A percentile compares a stretch with the other conserved stretches of the same genome.
These are phyloP conservation scores for Escarpia spicata DNA, from an alignment of 2,888 invertebrate genomes.

Conservation along the genomic window DNA sequence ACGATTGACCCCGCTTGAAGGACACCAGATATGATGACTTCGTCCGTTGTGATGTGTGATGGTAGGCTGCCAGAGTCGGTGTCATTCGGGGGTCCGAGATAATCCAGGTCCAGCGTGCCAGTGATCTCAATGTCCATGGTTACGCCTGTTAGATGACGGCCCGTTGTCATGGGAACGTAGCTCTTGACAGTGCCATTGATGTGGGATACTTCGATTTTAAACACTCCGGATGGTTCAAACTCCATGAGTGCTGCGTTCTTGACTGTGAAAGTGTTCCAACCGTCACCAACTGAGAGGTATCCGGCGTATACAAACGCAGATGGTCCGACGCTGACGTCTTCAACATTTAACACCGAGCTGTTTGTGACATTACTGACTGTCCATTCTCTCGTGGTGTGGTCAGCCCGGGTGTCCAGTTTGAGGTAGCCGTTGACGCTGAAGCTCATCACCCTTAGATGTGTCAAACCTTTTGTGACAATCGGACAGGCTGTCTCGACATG, in stretches of 20 bases:
- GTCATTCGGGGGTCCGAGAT: conserved; percentile 33
- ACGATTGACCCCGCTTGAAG: conserved; percentile 44
- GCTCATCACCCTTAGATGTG: not conserved
- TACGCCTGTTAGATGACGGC: conserved; percentile 35
- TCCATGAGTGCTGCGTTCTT: conserved; percentile 25
- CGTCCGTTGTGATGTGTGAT: conserved; percentile 42
- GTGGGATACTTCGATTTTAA: conserved; percentile 29
- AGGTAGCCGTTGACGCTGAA: not conserved
- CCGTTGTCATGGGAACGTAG: conserved; percentile 40
- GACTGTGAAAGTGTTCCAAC: conserved; percentile 40
- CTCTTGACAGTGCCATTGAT: conserved; percentile 44
- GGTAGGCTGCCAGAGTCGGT: conserved; percentile 39
- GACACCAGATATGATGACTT: conserved; percentile 42
- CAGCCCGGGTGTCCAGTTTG: not conserved
- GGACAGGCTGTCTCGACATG: not conserved
- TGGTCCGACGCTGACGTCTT: not conserved
- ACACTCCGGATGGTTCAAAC: conserved; percentile 33
- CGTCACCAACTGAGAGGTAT: conserved; percentile 36
- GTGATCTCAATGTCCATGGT: conserved; percentile 39
- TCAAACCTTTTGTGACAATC: not conserved
- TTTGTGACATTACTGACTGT: conserved; percentile 32
- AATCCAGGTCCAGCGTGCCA: conserved; percentile 45
- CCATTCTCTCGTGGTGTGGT: not conserved
- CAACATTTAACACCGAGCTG: not conserved
- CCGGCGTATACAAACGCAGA: conserved; percentile 38